Base-by-base conservation (phyloP, 2,797 vertebrate species). In the Threskiornis aethiopicus region DNA sequence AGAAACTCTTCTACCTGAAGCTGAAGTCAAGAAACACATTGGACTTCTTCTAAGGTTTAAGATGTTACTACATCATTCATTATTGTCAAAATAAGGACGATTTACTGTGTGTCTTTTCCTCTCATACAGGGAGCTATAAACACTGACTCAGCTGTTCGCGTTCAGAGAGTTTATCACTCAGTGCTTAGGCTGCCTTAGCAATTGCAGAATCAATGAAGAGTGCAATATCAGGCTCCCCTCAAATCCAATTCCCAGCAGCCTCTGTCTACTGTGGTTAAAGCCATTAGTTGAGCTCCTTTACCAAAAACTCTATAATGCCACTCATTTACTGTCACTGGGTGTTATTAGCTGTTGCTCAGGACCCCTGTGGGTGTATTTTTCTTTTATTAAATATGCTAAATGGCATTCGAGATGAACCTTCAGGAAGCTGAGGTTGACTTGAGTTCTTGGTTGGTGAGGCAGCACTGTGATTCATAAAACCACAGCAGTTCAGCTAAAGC, bases 381-480 rank as follows among this genome's bases (percentile, higher is more conserved):
- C 64, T 65, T 78, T 41, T 44, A 61, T 66, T 85, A 80, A 78
- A 55, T 79, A 49, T 77, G 35, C 66, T 73, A 71, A 64, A 19
- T 31, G 13, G 52, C 44, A 71, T 82, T 93, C 52, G 25, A 26
- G n/a, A n/a, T 76, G 77, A 37, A 46, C 46, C 65, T 73, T 73
- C 2, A 8, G 76, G 84, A 84, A 52, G 69, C 81, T 51, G 90
- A 89, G 72, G 46, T 54, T 77, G 31, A 5, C 35, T 41, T 15
- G 24, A 52, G 39, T 87, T 84, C 47, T 66, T 62, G 66, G 37
- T 69, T 47, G 69, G 41, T 72, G 82, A 95, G 78, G 70, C 71
- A 95, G 69, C 35, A 5, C 57, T 44, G 21, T 90, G 92, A 96
- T 92, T 95, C 93, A 91, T 41, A 22, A 85, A 95, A 72, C 81